phyloP scores from a whole-genome alignment of 2,888 invertebrate species.

The Drosophila formosana region DNA sequence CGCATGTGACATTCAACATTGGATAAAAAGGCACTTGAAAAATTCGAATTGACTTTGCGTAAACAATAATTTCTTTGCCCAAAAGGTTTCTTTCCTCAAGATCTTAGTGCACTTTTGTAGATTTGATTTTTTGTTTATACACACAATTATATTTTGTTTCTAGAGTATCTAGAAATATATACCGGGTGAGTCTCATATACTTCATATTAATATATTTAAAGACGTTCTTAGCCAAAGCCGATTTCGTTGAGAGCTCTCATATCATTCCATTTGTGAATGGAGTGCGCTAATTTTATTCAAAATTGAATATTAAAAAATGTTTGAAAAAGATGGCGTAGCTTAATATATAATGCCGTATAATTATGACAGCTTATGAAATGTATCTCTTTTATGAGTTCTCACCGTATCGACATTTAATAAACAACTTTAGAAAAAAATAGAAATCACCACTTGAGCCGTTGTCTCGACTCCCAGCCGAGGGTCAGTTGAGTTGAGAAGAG shows the following conservation, averaged over 20 bases:
- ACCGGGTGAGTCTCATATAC: not conserved
- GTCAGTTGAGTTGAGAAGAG: constrained; percentile 12
- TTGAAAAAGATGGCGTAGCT: not conserved
- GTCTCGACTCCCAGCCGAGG: constrained; percentile 17
- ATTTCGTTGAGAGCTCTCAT: not conserved
- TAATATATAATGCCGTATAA: constrained; percentile 26
- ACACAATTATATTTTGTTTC: not conserved
- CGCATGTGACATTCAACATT: constrained; percentile 23
- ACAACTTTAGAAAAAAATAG: constrained; percentile 17
- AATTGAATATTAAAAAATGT: not conserved
- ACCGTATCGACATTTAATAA: constrained; percentile 56
- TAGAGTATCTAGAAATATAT: not conserved
- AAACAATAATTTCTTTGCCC: constrained; percentile 5
- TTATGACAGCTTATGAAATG: constrained; percentile 51
- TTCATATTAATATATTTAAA: too few species aligned
- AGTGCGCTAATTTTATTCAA: not conserved
- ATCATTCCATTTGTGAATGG: not conserved
- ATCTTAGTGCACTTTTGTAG: not conserved
- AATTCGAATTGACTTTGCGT: constrained; percentile 6
- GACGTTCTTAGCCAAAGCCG: too few species aligned
- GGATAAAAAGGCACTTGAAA: constrained; percentile 2
- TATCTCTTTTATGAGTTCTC: constrained; percentile 26
- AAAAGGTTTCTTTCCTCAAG: not conserved
- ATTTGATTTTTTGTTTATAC: not conserved
- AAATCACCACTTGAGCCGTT: constrained; percentile 52